Conservation (phyloP, 2,113 vertebrate species). For the Rhabdornis inornatus region DNA sequence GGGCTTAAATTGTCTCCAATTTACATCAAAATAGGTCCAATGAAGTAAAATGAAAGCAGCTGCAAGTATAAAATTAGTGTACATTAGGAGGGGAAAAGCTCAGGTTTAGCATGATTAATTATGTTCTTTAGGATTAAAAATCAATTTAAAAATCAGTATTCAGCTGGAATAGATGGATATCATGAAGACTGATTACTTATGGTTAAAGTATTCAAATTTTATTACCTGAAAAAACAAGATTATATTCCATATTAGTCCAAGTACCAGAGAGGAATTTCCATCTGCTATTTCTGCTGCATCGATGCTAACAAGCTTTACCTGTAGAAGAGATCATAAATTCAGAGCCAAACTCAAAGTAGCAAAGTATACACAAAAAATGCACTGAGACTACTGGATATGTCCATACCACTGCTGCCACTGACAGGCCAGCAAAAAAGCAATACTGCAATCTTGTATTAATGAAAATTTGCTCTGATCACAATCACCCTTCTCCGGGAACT, state of each 20-base stretch:
- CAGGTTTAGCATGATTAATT: neutral
- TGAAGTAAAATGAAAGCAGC: slow-evolving; percentile 38
- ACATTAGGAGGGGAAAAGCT: neutral
- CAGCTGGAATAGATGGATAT: neutral
- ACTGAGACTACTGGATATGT: neutral
- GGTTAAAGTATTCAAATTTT: neutral
- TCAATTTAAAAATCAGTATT: neutral
- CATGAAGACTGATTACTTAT: neutral
- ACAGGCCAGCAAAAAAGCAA: neutral
- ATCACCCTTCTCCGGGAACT: neutral
- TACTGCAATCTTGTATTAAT: neutral
- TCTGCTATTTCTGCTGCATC: slow-evolving; percentile 93
- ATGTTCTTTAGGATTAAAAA: slow-evolving; percentile 4
- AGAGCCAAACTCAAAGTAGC: neutral
- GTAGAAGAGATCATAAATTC: neutral
- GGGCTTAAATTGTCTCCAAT: slow-evolving; percentile 9
- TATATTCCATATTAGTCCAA: slow-evolving; percentile 98
- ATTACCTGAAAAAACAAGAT: slow-evolving; percentile 97
- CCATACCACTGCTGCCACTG: neutral
- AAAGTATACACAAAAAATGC: neutral
- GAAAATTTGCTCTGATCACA: neutral
- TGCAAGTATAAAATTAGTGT: neutral
- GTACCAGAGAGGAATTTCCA: slow-evolving; percentile 91
- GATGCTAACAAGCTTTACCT: slow-evolving; percentile 96
- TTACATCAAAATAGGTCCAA: slow-evolving; percentile 6